These are phyloP conservation scores for Antidorcas marsupialis DNA, from an alignment of 2,113 vertebrate genomes.

Conservation along the genomic window DNA sequence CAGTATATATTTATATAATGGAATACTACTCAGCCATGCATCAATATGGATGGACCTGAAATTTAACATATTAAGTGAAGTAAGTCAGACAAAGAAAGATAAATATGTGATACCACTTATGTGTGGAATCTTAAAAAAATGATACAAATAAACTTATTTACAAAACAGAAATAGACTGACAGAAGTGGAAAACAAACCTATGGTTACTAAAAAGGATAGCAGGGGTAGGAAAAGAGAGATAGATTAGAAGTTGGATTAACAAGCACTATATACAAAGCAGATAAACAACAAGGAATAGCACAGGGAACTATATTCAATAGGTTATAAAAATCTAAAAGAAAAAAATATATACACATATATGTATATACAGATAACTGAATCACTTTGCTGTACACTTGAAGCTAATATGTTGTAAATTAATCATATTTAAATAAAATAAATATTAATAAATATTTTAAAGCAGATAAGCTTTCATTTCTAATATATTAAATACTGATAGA, in stretches of 20 bases:
- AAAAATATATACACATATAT: neutral
- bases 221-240: neutral
- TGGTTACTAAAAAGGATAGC: neutral
- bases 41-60: neutral
- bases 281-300: neutral
- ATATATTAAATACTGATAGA: neutral
- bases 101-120: neutral
- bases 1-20: neutral
- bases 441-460: neutral
- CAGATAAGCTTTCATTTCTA: neutral
- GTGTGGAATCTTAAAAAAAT: neutral
- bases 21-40: neutral
- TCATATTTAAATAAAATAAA: neutral
- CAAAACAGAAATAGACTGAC: neutral
- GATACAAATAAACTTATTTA: neutral
- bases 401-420: neutral
- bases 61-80: neutral
- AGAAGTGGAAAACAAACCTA: neutral
- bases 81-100: neutral
- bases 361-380: neutral
- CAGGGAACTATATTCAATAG: neutral
- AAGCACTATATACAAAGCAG: neutral
- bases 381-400: neutral
- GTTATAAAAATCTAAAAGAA: neutral
- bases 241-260: neutral